A percentile compares a stretch with the other conserved stretches of the same genome.
Evolutionary conservation across 2,888 invertebrate species (phyloP).

Genomic region (Biston betularia): DNA sequence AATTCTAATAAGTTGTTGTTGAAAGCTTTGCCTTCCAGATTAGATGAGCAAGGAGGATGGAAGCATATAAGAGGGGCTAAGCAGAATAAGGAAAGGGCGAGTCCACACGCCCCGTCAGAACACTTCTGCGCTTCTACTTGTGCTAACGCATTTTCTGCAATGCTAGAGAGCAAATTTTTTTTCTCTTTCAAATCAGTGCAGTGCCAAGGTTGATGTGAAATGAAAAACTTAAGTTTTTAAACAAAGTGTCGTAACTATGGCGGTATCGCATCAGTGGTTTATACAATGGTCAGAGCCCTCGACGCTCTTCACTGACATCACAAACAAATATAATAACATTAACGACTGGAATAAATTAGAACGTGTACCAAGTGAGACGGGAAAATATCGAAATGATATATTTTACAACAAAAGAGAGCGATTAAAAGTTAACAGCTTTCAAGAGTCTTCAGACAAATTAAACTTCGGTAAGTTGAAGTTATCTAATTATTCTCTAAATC

Average conservation of each 20-base stretch:
- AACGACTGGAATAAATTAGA: constrained; percentile 60
- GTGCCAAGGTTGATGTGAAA: constrained; percentile 50
- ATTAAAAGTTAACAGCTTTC: constrained; percentile 37
- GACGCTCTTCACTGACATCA: constrained; percentile 68
- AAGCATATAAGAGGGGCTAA: constrained; percentile 54
- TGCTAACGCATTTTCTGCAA: constrained; percentile 65
- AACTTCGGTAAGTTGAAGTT: constrained; percentile 53
- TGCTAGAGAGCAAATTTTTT: constrained; percentile 47
- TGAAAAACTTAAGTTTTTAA: constrained; percentile 35
- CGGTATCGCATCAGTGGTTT: constrained; percentile 83
- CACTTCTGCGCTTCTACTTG: constrained; percentile 56
- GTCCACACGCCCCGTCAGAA: constrained; percentile 56
- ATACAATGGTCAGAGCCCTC: constrained; percentile 79
- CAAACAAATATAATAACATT: constrained; percentile 63
- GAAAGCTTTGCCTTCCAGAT: constrained; percentile 38
- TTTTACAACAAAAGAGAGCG: constrained; percentile 30
- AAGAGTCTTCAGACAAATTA: constrained; percentile 42
- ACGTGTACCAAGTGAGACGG: constrained; percentile 47
- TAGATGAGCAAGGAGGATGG: constrained; percentile 38
- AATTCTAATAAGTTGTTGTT: constrained; percentile 22
- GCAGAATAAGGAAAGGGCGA: constrained; percentile 57
- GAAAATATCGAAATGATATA: constrained; percentile 38
- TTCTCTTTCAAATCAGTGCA: constrained; percentile 49
- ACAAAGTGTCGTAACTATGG: constrained; percentile 61
- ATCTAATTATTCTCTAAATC: constrained; percentile 7